These are phyloP conservation scores for Thera britannica DNA, from an alignment of 2,888 invertebrate genomes.

Conservation along the genomic window DNA sequence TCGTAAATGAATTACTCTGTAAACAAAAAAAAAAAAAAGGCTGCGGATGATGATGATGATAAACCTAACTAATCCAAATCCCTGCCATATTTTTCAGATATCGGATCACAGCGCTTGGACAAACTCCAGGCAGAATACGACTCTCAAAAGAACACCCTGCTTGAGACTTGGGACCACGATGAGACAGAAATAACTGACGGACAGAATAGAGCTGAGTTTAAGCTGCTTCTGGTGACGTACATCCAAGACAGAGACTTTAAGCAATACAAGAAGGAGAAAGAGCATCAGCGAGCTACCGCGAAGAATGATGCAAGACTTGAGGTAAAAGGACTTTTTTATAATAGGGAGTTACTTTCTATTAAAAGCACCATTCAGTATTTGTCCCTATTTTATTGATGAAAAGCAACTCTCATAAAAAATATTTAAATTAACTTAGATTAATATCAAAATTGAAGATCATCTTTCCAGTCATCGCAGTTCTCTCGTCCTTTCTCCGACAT, in stretches of 20 bases:
- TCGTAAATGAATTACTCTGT: too few relatives aligned
- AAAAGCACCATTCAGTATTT: too few relatives aligned
- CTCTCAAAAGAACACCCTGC: conserved; percentile 80
- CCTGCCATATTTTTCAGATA: conserved; percentile 65
- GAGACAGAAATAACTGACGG: conserved; percentile 79
- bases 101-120: conserved; percentile 83
- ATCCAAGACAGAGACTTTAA: conserved; percentile 80
- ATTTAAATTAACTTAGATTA: not conserved
- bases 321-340: conserved; percentile 46
- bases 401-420: not conserved
- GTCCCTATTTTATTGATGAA: not conserved
- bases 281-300: conserved; percentile 62
- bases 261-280: conserved; percentile 57
- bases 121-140: conserved; percentile 84
- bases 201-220: conserved; percentile 82
- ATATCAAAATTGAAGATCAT: conserved; percentile 62
- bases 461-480: conserved; percentile 91
- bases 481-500: conserved; percentile 88
- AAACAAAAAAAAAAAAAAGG: too few relatives aligned
- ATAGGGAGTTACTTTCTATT: too few relatives aligned
- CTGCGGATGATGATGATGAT: too few relatives aligned
- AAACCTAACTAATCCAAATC: too few relatives aligned
- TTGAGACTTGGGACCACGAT: conserved; percentile 82
- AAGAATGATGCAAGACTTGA: conserved; percentile 76
- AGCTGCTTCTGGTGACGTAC: conserved; percentile 85